Conservation (phyloP, 2,888 invertebrate species). For the Galeopsomyia nigrocyanea region DNA sequence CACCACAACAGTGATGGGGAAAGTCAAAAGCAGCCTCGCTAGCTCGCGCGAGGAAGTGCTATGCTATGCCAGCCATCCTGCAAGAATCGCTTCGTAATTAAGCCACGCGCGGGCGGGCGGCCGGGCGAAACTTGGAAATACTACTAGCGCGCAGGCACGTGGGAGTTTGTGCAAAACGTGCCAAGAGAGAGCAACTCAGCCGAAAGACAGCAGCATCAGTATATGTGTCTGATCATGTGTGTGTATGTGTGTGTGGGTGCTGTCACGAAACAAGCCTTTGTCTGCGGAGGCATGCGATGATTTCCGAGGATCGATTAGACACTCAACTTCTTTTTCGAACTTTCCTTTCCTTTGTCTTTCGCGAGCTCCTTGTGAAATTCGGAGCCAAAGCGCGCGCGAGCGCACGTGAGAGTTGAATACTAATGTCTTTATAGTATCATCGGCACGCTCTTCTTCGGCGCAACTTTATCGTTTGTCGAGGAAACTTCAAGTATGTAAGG, state of each 20-base stretch:
- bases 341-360: too few relatives aligned
- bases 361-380: too few relatives aligned
- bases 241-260: too few relatives aligned
- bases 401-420: too few relatives aligned
- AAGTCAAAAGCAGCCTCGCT: conserved; percentile 23
- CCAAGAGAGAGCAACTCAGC: not conserved
- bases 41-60: too few relatives aligned
- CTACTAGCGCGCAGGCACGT: not conserved
- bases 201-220: not conserved
- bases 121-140: conserved; percentile 35
- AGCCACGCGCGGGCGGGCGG: not conserved
- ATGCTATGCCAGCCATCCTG: conserved; percentile 1
- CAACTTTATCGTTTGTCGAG: not conserved
- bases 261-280: conserved; percentile 8
- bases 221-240: too few relatives aligned
- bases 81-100: conserved; percentile 33
- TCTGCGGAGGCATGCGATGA: not conserved
- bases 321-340: not conserved
- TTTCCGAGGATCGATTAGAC: conserved; percentile 1
- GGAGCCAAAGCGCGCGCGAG: too few relatives aligned
- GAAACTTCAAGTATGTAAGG: not conserved
- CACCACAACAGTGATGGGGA: not conserved
- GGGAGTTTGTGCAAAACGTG: conserved; percentile 9
- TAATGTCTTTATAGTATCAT: too few relatives aligned
- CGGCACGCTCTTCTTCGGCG: too few relatives aligned